phyloP scores from a whole-genome alignment of 2,113 vertebrate genomes.

The Protobothrops flavoviridis region DNA sequence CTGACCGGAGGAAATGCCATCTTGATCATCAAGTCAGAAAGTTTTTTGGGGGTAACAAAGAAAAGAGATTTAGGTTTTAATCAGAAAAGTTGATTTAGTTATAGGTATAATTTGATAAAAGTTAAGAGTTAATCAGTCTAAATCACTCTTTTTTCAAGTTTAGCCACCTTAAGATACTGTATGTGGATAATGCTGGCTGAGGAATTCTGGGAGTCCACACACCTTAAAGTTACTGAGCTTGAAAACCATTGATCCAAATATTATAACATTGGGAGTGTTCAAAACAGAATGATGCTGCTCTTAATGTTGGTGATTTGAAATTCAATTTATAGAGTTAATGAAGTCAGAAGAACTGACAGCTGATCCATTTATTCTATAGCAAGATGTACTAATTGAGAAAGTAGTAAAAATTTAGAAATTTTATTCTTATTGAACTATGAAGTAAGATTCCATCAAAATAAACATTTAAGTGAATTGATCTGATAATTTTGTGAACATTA shows the following conservation, averaged over 20 bases:
- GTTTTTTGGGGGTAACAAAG: not conserved
- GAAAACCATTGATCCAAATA: not conserved
- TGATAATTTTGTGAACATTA: not conserved
- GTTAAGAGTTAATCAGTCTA: not conserved
- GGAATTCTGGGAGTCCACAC: not conserved
- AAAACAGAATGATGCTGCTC: not conserved
- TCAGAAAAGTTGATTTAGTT: not conserved
- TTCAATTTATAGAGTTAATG: not conserved
- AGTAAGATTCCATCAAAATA: not conserved
- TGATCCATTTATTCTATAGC: not conserved
- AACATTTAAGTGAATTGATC: not conserved
- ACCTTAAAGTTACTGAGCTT: not conserved
- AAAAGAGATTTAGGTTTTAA: not conserved
- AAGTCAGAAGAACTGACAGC: not conserved
- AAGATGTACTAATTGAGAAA: not conserved
- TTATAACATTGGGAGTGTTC: not conserved
- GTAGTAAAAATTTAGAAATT: not conserved
- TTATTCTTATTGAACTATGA: not conserved
- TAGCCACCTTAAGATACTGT: not conserved
- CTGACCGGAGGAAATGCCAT: not conserved
- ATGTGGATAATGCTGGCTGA: not conserved
- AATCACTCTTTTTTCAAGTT: not conserved
- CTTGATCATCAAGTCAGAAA: not conserved
- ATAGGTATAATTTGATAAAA: too few relatives aligned
- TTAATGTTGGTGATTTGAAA: not conserved